phyloP scores from a whole-genome alignment of 2,797 vertebrate genomes.

The Myotis pilosus region DNA sequence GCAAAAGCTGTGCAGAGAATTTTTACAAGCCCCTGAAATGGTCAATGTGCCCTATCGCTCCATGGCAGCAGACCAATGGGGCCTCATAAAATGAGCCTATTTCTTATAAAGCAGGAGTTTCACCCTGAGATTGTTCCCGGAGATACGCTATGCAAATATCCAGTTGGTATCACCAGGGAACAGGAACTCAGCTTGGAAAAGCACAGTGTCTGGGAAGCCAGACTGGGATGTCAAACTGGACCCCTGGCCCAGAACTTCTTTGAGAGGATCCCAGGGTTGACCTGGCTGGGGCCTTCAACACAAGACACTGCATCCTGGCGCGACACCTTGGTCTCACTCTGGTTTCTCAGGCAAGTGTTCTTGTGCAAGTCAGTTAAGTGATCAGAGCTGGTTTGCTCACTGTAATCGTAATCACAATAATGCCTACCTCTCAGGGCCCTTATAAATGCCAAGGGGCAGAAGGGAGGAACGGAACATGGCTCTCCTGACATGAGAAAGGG shows the following conservation, averaged over 20 bases:
- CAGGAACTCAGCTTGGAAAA: conserved; percentile 51
- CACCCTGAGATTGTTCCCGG: conserved; percentile 58
- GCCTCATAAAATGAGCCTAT: conserved; percentile 13
- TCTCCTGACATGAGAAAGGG: neutral
- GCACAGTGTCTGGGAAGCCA: neutral
- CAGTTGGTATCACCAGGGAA: conserved; percentile 2
- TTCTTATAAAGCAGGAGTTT: conserved; percentile 57
- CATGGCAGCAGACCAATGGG: neutral
- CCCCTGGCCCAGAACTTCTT: neutral
- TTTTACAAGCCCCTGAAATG: conserved; percentile 71
- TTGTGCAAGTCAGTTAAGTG: neutral
- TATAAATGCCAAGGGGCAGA: neutral
- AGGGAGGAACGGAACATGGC: neutral
- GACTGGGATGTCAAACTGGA: neutral
- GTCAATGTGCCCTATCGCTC: conserved; percentile 62
- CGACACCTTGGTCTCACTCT: neutral
- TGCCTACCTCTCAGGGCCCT: neutral
- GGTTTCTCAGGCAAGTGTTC: neutral
- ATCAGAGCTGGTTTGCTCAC: neutral
- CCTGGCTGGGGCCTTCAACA: neutral
- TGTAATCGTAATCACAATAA: neutral
- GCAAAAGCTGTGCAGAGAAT: neutral
- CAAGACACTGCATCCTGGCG: neutral
- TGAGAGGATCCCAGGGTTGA: neutral
- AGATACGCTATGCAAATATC: conserved; percentile 68